These are phyloP conservation scores for Hypomecis punctinalis DNA, from an alignment of 2,888 invertebrate species.

Conservation along the genomic window DNA sequence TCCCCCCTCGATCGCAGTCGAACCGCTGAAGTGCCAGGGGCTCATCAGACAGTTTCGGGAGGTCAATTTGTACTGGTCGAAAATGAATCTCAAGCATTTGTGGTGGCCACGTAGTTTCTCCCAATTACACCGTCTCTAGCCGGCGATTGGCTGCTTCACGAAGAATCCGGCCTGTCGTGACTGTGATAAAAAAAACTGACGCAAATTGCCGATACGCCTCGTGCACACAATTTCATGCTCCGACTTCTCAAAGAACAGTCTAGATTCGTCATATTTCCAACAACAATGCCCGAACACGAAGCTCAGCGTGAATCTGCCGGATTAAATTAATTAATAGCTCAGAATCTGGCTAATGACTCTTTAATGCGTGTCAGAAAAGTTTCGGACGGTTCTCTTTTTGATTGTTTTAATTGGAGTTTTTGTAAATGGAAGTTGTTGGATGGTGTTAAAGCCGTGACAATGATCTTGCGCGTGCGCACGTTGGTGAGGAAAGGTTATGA, in stretches of 20 bases:
- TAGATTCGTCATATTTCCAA: slow-evolving; percentile 80
- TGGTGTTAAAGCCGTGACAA: slow-evolving; percentile 50
- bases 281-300: slow-evolving; percentile 60
- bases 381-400: slow-evolving; percentile 55
- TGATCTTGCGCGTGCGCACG: slow-evolving; percentile 54
- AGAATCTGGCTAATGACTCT: slow-evolving; percentile 66
- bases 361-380: slow-evolving; percentile 63
- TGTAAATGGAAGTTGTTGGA: slow-evolving; percentile 49
- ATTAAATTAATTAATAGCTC: slow-evolving; percentile 67
- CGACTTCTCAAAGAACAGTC: slow-evolving; percentile 72
- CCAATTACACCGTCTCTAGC: slow-evolving; percentile 82
- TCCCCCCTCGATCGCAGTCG: slow-evolving; percentile 47
- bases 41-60: slow-evolving; percentile 56
- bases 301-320: slow-evolving; percentile 51
- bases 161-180: slow-evolving; percentile 83
- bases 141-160: slow-evolving; percentile 75
- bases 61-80: slow-evolving; percentile 64
- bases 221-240: slow-evolving; percentile 84
- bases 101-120: slow-evolving; percentile 80
- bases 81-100: slow-evolving; percentile 76
- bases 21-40: slow-evolving; percentile 40
- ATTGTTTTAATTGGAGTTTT: slow-evolving; percentile 70
- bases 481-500: slow-evolving; percentile 62
- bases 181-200: slow-evolving; percentile 83
- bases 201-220: slow-evolving; percentile 84